Evolutionary conservation across 2,888 invertebrate genomes (phyloP).

Genomic region (Ormyrus pomaceus): DNA sequence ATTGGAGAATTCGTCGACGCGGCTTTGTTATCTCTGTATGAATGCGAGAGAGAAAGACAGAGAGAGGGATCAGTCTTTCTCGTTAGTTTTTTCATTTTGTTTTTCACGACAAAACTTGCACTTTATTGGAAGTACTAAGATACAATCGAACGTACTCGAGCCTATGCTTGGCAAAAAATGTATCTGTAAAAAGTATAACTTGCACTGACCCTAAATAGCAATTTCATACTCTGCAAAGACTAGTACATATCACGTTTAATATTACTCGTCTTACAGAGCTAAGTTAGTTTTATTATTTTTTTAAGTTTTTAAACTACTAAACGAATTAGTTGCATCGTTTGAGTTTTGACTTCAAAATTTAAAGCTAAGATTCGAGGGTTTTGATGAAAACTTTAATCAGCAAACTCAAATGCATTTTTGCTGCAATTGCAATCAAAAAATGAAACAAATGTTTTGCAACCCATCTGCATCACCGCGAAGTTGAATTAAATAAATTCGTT

Average conservation of each 20-base stretch:
- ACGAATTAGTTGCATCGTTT: conserved; percentile 8
- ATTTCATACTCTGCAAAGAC: conserved; percentile 52
- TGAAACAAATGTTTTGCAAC: not conserved
- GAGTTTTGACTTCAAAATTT: conserved; percentile 27
- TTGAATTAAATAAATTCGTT: conserved; percentile 20
- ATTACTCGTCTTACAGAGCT: conserved; percentile 47
- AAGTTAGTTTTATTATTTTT: conserved; percentile 23
- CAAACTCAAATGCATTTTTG: conserved; percentile 31
- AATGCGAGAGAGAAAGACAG: conserved; percentile 55
- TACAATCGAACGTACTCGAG: conserved; percentile 20
- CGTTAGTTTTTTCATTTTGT: conserved; percentile 15
- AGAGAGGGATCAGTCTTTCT: conserved; percentile 56
- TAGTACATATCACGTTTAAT: conserved; percentile 49
- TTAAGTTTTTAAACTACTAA: conserved; percentile 18
- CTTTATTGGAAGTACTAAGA: conserved; percentile 44
- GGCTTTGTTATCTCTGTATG: conserved; percentile 1
- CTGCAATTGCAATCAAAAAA: not conserved
- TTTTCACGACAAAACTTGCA: conserved; percentile 26
- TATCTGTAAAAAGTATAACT: conserved; percentile 30
- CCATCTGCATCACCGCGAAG: conserved; percentile 5
- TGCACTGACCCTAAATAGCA: conserved; percentile 50
- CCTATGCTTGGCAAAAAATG: conserved; percentile 38
- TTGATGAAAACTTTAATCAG: conserved; percentile 18
- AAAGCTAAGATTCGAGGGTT: conserved; percentile 24
- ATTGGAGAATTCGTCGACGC: conserved; percentile 41